Evolutionary conservation across 2,888 invertebrate species (phyloP).

Genomic region (Ichneumoninae sp.): DNA sequence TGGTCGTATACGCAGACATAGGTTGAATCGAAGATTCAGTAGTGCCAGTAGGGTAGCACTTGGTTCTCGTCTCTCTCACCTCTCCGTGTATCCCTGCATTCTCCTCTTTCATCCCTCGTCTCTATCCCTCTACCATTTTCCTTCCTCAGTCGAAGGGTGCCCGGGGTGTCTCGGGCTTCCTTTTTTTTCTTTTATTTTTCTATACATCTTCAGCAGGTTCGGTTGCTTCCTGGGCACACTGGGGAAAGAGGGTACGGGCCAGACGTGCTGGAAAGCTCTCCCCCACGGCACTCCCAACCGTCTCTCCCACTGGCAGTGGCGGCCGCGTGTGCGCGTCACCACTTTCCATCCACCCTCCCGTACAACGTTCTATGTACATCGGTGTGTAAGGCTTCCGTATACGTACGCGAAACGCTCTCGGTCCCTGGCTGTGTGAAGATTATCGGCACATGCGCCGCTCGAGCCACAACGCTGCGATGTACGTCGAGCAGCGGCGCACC

Average conservation of each 20-base stretch:
- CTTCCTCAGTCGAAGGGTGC: constrained; percentile 36
- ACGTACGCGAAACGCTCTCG: constrained; percentile 9
- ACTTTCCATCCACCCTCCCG: constrained; percentile 58
- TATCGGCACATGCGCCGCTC: constrained; percentile 83
- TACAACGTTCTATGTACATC: background rate
- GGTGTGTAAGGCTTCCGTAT: constrained; percentile 52
- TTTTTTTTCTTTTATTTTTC: constrained; percentile 39
- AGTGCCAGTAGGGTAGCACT: constrained; percentile 3
- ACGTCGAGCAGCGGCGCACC: constrained; percentile 46
- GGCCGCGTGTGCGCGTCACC: constrained; percentile 67
- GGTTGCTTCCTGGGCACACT: constrained; percentile 56
- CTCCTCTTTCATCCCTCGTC: constrained; percentile 23
- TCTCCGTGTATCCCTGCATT: constrained; percentile 9
- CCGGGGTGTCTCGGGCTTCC: constrained; percentile 26
- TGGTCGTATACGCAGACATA: background rate
- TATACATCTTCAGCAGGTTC: constrained; percentile 59
- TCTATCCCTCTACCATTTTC: constrained; percentile 25
- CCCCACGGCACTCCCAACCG: constrained; percentile 60
- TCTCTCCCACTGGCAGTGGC: constrained; percentile 48
- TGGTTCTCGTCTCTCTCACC: constrained; percentile 16
- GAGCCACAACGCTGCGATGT: constrained; percentile 63
- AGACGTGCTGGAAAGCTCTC: constrained; percentile 60
- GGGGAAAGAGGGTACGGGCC: constrained; percentile 60
- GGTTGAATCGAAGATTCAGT: constrained; percentile 40
- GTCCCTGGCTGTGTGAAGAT: constrained; percentile 74